Conservation (phyloP, 2,797 vertebrate species). For the Cheirogaleus major region DNA sequence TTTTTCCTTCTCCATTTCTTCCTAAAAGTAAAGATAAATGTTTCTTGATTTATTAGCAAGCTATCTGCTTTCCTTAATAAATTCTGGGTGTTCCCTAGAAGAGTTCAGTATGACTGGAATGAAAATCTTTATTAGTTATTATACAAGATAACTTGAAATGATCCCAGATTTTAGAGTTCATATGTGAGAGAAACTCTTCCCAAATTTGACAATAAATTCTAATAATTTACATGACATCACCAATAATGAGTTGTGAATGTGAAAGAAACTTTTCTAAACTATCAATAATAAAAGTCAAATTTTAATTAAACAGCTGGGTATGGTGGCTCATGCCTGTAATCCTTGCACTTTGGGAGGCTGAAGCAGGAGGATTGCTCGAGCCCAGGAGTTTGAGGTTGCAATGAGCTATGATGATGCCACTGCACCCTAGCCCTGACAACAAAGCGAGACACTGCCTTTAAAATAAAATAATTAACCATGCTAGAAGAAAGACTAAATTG, state of each 20-base stretch:
- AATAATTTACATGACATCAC: not conserved
- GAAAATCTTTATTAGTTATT: not conserved
- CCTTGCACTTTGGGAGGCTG: not conserved
- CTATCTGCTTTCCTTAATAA: not conserved
- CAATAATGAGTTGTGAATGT: not conserved
- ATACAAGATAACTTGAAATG: not conserved
- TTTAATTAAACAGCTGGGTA: not conserved
- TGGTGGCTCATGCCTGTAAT: not conserved
- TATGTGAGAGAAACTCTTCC: not conserved
- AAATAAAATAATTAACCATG: not conserved
- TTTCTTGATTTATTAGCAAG: not conserved
- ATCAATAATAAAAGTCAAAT: not conserved
- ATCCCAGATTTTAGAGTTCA: not conserved
- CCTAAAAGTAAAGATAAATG: not conserved
- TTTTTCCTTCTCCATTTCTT: not conserved
- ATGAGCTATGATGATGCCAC: not conserved
- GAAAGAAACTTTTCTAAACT: conserved; percentile 13
- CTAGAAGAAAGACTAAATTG: not conserved
- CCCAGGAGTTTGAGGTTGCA: not conserved
- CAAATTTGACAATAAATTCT: conserved; percentile 2
- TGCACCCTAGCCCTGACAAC: not conserved
- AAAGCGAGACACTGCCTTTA: not conserved
- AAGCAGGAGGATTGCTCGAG: not conserved
- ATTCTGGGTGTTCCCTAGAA: not conserved
- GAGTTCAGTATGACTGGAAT: not conserved